Base-by-base conservation (phyloP, 2,888 invertebrate genomes). In the Mesorhabditis belari region DNA sequence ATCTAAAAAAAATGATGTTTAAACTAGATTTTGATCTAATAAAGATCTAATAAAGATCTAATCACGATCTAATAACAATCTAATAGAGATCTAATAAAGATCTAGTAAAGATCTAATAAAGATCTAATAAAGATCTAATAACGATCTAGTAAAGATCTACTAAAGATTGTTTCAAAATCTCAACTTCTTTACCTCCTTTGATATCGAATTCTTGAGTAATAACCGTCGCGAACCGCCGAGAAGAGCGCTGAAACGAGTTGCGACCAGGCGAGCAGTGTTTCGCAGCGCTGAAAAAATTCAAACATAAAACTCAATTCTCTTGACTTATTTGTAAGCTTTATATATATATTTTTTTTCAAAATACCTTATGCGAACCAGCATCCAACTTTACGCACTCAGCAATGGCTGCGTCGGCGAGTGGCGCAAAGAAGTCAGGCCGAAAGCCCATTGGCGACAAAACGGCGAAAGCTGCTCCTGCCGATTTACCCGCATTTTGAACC, bases 371-470 rank as follows among this genome's bases (percentile, higher is more conserved):
- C 6, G 77, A 70, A 25, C 79, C 78, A 6, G 68, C 67, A 54
- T 79, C 77, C 26, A 78, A 61, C 56, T 74, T 69, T 23, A 79
- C 78, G 57, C 79, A 79, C 64, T 79, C 79, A 5, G 79, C 78
- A 49, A 79, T 79, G 17, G 74, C 74, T 1, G 78, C 78, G 61
- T 79, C 79, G 17, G 79, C 79, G 3, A 79, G 63, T 5, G 69
- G 66, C 3, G 78, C 70, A 61, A 79, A 79, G n/a, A 74, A 72
- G 55, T 79, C 79, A n/a, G 79, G 79, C 9, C 79, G 71, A 63
- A 79, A 79, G 17, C 79, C 79, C 35, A 73, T 59, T 3, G 73
- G 71, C 57, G 74, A 76, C 2, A 79, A 65, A 24, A 67, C 64
- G 0, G 75, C 78, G 55, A 73, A 77, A 6, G 72, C 68, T 49